Percentiles rank a stretch among this genome's conserved stretches.
Evolutionary conservation across 2,888 invertebrate genomes (phyloP).

Genomic region (Harmothoe impar): DNA sequence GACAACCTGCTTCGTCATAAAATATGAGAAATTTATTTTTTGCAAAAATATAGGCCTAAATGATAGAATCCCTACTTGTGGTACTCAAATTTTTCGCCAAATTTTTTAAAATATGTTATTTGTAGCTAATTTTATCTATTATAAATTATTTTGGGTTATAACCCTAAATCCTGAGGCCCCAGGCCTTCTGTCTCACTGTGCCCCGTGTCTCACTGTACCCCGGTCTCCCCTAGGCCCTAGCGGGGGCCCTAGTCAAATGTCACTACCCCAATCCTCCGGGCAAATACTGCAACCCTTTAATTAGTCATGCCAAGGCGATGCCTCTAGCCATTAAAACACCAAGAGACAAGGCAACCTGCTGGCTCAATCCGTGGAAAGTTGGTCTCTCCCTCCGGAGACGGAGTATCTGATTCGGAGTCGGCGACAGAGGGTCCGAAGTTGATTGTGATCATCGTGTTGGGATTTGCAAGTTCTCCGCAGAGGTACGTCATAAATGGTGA

Average conservation of each 20-base stretch:
- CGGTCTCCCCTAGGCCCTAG: too few relatives aligned
- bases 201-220: too few relatives aligned
- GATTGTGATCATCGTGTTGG: constrained; percentile 24
- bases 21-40: too few relatives aligned
- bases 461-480: not conserved
- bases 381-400: not conserved
- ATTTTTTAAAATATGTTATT: too few relatives aligned
- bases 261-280: not conserved
- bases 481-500: not conserved
- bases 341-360: not conserved
- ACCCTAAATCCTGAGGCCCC: too few relatives aligned
- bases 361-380: not conserved
- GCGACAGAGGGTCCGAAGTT: not conserved
- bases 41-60: too few relatives aligned
- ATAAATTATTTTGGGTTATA: too few relatives aligned
- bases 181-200: too few relatives aligned
- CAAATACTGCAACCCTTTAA: not conserved
- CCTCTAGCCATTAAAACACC: not conserved
- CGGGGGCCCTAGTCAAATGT: not conserved
- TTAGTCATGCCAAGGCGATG: not conserved
- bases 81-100: too few relatives aligned
- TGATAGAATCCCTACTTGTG: too few relatives aligned
- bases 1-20: too few relatives aligned
- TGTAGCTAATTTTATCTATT: too few relatives aligned
- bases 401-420: not conserved